A percentile compares a stretch with the other conserved stretches of the same genome.
Evolutionary conservation across 2,888 invertebrate species (phyloP).

Genomic region (Lasioglossum morio): DNA sequence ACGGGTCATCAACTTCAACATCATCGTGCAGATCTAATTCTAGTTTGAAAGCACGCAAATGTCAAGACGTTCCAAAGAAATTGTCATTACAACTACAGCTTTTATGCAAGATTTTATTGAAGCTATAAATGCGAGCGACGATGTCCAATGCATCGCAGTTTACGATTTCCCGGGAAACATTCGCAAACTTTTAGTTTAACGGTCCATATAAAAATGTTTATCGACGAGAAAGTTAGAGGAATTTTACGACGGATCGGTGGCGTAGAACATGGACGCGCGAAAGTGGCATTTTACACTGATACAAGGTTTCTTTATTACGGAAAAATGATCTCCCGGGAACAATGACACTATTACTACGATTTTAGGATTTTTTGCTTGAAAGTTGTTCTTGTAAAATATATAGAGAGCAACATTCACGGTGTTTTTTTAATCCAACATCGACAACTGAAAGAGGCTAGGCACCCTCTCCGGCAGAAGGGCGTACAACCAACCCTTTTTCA

Average conservation of each 20-base stretch:
- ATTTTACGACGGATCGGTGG: not conserved
- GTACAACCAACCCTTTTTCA: conserved; percentile 70
- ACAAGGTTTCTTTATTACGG: not conserved
- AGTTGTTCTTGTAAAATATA: not conserved
- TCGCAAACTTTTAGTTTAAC: not conserved
- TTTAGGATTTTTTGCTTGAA: not conserved
- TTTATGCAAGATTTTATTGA: not conserved
- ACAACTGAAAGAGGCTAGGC: not conserved
- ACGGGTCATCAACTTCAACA: not conserved
- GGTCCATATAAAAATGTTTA: conserved; percentile 19
- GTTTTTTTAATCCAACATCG: conserved; percentile 10
- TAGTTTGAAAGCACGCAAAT: not conserved
- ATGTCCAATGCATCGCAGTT: not conserved
- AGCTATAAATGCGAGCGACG: not conserved
- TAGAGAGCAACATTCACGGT: not conserved
- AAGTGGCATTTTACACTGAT: conserved; percentile 24
- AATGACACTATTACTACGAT: not conserved
- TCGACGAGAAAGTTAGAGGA: conserved; percentile 20
- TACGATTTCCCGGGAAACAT: not conserved
- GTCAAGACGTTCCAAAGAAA: not conserved
- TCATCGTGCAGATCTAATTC: not conserved
- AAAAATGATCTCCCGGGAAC: conserved; percentile 18
- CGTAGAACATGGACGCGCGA: conserved; percentile 11
- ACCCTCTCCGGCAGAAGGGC: conserved; percentile 23
- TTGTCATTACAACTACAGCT: not conserved